Percentiles rank a stretch among this genome's conserved stretches.
Conservation (phyloP, 2,113 vertebrate genomes). For the Crotalus helleri region DNA sequence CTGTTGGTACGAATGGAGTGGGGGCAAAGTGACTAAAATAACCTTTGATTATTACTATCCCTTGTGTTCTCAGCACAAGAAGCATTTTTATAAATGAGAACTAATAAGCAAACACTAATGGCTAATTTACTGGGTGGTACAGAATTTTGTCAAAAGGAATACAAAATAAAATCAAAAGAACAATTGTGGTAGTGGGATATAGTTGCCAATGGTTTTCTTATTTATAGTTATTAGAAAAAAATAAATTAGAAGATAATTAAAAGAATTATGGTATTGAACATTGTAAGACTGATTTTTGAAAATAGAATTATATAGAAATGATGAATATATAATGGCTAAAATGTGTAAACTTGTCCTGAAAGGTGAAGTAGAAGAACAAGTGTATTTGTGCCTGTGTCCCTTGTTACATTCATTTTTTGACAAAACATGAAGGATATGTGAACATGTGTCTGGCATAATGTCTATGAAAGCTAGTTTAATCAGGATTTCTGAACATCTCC, state of each 20-base stretch:
- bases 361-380: neutral
- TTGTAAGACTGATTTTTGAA: neutral
- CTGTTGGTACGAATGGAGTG: neutral
- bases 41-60: neutral
- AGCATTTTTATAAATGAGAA: neutral
- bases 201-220: neutral
- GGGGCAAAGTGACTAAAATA: neutral
- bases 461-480: neutral
- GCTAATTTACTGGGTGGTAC: neutral
- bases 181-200: neutral
- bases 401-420: neutral
- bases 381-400: neutral
- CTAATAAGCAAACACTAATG: neutral
- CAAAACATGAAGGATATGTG: neutral
- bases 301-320: neutral
- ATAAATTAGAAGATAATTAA: neutral
- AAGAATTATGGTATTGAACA: neutral
- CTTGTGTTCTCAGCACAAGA: neutral
- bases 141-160: neutral
- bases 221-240: neutral
- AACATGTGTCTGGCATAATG: neutral
- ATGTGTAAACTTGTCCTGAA: neutral
- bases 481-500: neutral
- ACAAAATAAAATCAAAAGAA: neutral
- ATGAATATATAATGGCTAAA: neutral